A percentile compares a stretch with the other conserved stretches of the same genome.
These are phyloP conservation scores for Anas capensis DNA, from an alignment of 2,797 vertebrate species.

Conservation along the genomic window DNA sequence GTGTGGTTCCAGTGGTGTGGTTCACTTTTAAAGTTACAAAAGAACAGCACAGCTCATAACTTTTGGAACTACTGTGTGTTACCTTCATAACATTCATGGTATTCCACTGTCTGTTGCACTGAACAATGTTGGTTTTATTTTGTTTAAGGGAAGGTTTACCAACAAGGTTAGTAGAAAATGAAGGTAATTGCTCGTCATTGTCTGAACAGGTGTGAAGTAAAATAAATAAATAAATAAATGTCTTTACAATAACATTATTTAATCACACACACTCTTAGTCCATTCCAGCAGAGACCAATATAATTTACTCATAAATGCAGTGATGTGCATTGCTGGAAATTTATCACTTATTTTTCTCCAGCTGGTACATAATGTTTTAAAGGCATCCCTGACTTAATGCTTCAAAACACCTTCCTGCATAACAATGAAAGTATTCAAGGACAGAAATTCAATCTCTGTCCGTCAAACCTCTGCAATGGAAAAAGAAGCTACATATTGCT, in stretches of 20 bases:
- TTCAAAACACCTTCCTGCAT: background rate
- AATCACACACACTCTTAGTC: constrained; percentile 49
- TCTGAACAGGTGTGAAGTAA: constrained; percentile 42
- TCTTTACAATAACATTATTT: constrained; percentile 47
- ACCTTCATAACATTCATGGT: background rate
- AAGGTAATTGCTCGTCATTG: background rate
- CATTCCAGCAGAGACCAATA: constrained; percentile 37
- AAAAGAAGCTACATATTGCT: background rate
- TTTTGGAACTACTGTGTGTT: background rate
- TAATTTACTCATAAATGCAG: constrained; percentile 46
- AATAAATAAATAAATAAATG: background rate
- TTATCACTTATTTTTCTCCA: constrained; percentile 21
- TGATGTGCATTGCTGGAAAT: constrained; percentile 22
- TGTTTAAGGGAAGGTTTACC: constrained; percentile 27
- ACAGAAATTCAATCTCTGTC: background rate
- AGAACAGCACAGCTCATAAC: background rate
- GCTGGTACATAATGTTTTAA: background rate
- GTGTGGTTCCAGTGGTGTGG: background rate
- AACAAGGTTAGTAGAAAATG: background rate
- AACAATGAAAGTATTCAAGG: background rate
- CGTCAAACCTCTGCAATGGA: background rate
- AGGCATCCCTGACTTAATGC: background rate
- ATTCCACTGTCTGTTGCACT: background rate
- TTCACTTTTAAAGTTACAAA: constrained; percentile 1
- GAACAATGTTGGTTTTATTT: background rate